phyloP scores from a whole-genome alignment of 2,113 vertebrate species.

The Rattus rattus region DNA sequence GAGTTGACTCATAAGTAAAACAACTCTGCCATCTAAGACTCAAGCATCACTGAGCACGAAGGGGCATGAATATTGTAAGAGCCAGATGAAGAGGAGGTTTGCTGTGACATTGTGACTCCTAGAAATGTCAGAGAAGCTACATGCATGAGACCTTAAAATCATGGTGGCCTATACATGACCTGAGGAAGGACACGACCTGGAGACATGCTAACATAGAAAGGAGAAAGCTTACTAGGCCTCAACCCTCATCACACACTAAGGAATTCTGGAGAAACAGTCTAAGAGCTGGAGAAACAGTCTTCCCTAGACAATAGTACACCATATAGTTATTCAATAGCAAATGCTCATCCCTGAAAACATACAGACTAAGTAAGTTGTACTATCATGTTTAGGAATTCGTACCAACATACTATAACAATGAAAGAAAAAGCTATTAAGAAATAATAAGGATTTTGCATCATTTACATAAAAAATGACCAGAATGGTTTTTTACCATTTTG shows the following conservation, averaged over 20 bases:
- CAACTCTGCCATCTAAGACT: neutral
- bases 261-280: neutral
- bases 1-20: neutral
- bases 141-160: neutral
- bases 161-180: neutral
- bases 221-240: neutral
- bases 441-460: neutral
- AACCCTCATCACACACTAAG: neutral
- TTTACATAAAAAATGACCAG: neutral
- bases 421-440: neutral
- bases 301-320: neutral
- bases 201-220: neutral
- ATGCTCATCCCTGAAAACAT: neutral
- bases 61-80: neutral
- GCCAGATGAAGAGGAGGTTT: neutral
- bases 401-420: neutral
- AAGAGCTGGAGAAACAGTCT: neutral
- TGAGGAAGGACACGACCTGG: neutral
- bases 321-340: neutral
- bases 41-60: neutral
- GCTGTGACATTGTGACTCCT: neutral
- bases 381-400: neutral
- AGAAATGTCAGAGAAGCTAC: neutral
- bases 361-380: neutral
- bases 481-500: neutral